Evolutionary conservation across 2,888 invertebrate species (phyloP).

Genomic region (Drosophila formosana): DNA sequence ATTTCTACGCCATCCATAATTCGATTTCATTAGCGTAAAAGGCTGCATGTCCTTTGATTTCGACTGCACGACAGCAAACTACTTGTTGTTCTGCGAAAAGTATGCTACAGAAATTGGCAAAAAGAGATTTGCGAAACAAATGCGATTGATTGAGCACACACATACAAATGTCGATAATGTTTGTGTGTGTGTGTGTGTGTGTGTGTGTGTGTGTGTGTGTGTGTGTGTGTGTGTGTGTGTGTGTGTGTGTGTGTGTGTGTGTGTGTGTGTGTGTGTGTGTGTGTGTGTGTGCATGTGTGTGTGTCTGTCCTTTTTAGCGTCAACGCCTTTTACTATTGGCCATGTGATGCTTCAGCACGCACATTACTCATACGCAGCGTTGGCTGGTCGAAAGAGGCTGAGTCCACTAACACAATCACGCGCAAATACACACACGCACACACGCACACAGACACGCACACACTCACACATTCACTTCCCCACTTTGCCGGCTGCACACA

Average conservation of each 20-base stretch:
- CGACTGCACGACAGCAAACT: no score
- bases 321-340: conserved; percentile 9
- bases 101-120: conserved; percentile 19
- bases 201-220: conserved; percentile 12
- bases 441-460: not conserved
- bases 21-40: conserved; percentile 1
- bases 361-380: conserved; percentile 63
- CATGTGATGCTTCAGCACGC: conserved; percentile 17
- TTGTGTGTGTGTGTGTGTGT: conserved; percentile 1
- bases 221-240: conserved; percentile 12
- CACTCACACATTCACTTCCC: not conserved
- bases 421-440: no score
- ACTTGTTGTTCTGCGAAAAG: conserved; percentile 4
- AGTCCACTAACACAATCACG: no score
- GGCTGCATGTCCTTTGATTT: conserved; percentile 1
- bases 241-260: conserved; percentile 12
- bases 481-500: no score
- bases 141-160: conserved; percentile 38
- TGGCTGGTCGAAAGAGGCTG: conserved; percentile 8
- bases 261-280: not conserved
- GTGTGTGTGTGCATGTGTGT: conserved; percentile 1
- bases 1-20: conserved; percentile 1
- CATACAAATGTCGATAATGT: not conserved
- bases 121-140: conserved; percentile 35
- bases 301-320: conserved; percentile 3